These are phyloP conservation scores for Drosophila nebulosa DNA, from an alignment of 1,140 invertebrate species.

Conservation along the genomic window DNA sequence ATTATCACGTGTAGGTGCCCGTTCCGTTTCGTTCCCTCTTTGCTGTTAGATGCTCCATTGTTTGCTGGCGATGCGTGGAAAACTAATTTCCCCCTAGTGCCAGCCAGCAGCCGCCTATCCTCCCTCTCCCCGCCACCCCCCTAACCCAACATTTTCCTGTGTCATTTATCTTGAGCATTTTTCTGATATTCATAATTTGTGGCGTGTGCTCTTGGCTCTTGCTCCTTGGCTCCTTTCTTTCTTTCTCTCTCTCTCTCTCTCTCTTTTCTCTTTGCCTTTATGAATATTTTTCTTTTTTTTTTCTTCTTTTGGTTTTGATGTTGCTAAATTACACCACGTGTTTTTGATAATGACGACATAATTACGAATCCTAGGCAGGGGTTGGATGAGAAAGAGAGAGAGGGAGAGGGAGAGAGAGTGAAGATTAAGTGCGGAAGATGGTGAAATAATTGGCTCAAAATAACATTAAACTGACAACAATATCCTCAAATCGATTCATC, in stretches of 20 bases:
- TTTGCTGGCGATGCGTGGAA: conserved; percentile 74
- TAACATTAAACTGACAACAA: not conserved
- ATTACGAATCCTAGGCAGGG: conserved; percentile 39
- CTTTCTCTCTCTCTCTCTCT: no score
- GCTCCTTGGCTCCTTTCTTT: conserved; percentile 1
- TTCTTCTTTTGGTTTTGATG: conserved; percentile 48
- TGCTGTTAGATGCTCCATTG: conserved; percentile 55
- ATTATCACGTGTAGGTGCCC: conserved; percentile 75
- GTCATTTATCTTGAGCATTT: conserved; percentile 60
- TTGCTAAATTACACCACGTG: conserved; percentile 77
- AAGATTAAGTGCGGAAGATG: not conserved
- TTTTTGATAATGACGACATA: conserved; percentile 77
- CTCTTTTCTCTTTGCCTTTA: not conserved
- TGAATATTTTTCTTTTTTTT: not conserved
- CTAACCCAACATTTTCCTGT: conserved; percentile 40
- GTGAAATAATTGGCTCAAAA: no score
- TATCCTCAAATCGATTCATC: no score
- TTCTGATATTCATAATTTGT: conserved; percentile 75
- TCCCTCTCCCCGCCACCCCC: not conserved
- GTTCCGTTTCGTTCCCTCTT: not conserved
- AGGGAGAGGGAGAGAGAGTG: not conserved
- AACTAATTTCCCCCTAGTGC: conserved; percentile 61
- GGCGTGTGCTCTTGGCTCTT: conserved; percentile 52
- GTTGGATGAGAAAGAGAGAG: not conserved
- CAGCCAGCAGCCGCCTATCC: not conserved